These are phyloP conservation scores for Microcebus griseorufus DNA, from an alignment of 2,113 vertebrate species.

Conservation along the genomic window DNA sequence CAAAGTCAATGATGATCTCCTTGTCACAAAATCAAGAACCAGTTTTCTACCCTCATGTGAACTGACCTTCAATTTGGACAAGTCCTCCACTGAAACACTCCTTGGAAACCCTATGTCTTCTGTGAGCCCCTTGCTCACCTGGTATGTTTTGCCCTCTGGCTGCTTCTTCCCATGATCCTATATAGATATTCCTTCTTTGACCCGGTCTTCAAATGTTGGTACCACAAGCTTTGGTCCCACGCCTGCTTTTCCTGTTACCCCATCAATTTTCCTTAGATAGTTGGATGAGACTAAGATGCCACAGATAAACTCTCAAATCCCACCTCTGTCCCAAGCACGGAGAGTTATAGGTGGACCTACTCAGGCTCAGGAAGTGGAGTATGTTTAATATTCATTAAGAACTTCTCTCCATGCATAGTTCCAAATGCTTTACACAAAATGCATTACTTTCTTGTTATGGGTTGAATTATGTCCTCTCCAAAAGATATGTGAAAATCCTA, in stretches of 20 bases:
- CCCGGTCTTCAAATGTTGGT: not conserved
- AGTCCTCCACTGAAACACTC: not conserved
- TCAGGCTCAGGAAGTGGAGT: not conserved
- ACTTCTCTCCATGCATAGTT: not conserved
- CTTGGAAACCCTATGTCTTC: not conserved
- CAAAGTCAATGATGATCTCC: not conserved
- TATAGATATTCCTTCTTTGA: not conserved
- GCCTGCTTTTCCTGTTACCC: not conserved
- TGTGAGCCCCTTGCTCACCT: constrained; percentile 4
- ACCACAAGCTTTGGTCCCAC: not conserved
- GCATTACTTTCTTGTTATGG: not conserved
- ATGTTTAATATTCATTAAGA: not conserved
- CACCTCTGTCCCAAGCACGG: not conserved
- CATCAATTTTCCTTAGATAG: not conserved
- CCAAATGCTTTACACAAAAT: not conserved
- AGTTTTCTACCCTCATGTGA: constrained; percentile 4
- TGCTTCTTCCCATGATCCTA: not conserved
- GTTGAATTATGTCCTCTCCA: not conserved
- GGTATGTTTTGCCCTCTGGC: not conserved
- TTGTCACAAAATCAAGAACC: constrained; percentile 18
- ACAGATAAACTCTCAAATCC: not conserved
- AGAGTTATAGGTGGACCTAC: not conserved
- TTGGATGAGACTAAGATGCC: not conserved
- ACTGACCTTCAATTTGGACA: not conserved
- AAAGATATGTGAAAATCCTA: not conserved